Evolutionary conservation across 2,797 vertebrate genomes (phyloP), one percentile per base, ranked within the genome.

Genomic region (Uromys caudimaculatus): DNA sequence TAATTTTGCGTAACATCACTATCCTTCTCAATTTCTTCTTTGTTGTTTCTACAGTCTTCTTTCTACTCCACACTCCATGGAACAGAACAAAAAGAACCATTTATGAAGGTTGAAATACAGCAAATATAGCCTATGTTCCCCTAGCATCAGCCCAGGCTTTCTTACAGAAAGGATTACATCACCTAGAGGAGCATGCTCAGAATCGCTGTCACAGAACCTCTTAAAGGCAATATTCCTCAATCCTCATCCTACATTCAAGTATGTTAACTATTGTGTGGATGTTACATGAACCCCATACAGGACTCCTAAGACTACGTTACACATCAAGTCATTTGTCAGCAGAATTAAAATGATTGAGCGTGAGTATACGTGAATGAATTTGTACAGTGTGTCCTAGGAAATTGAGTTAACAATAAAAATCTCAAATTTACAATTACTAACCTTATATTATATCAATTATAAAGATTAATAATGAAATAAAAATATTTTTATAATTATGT

Each of bases 401-500:
- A 92, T 44, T 90, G 54, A 93, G 84, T 83, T 93, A 73, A 83
- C 44, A 81, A 16, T 44, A 16, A 95, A 24, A 83, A 91, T 10
- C 12, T 92, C 35, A 93, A 93, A 47, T 38, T 91, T 91, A 2
- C 8, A 90, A 77, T 90, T 93, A 10, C 2, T 85, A 77, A 89
- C 23, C 76, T 95, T 90, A 58, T 76, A 32, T 2, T 11, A 3
- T 1, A 89, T 81, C 56, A 71, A 21, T 54, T 82, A 24, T 58
- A 29, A 87, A 91, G n/a, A 81, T 88, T 81, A 81, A 86, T 89
- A 32, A 44, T 83, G 2, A 8, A 52, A 9, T 71, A 86, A 71
- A 71, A 67, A 89, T 52, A 2, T 2, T 91, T 89, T 89, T 76
- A 0, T 19, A 75, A 97, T 97, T 96, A 95, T 97, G 94, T 64